Evolutionary conservation across 2,888 invertebrate genomes (phyloP).

Genomic region (Pardosa pseudoannulata): DNA sequence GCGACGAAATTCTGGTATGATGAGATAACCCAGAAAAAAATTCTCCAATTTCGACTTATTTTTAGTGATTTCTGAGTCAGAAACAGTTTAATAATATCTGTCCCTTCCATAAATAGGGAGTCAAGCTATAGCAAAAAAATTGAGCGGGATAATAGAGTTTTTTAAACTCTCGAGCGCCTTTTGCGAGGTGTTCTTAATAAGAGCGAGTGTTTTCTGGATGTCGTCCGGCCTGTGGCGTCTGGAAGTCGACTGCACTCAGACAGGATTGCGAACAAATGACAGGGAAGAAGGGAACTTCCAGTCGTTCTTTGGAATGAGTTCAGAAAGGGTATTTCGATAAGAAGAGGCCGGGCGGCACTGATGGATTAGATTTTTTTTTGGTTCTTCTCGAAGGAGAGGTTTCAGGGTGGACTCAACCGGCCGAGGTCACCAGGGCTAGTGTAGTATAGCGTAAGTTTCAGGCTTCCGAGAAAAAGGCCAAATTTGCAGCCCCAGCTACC

Average conservation of each 20-base stretch:
- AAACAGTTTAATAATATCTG: background rate
- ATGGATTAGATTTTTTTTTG: too few relatives aligned
- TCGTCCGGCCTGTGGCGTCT: background rate
- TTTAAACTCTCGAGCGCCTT: background rate
- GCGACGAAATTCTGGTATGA: background rate
- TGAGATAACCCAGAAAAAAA: background rate
- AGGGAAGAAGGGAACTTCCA: background rate
- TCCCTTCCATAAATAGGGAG: background rate
- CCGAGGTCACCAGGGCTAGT: too few relatives aligned
- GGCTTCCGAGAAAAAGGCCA: too few relatives aligned
- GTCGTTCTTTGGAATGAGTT: background rate
- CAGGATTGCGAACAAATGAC: background rate
- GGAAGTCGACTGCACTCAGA: background rate
- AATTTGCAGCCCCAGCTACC: too few relatives aligned
- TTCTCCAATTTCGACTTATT: background rate
- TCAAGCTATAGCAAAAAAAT: background rate
- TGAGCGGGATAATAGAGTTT: background rate
- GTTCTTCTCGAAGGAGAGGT: too few relatives aligned
- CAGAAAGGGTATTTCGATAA: background rate
- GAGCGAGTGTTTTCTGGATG: background rate
- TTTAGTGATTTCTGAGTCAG: constrained; percentile 5
- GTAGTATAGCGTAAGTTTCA: too few relatives aligned
- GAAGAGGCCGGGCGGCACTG: too few relatives aligned
- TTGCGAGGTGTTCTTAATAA: background rate
- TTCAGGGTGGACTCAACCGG: too few relatives aligned